Evolutionary conservation across 2,888 invertebrate genomes (phyloP).

Genomic region (Seladonia tumulorum): DNA sequence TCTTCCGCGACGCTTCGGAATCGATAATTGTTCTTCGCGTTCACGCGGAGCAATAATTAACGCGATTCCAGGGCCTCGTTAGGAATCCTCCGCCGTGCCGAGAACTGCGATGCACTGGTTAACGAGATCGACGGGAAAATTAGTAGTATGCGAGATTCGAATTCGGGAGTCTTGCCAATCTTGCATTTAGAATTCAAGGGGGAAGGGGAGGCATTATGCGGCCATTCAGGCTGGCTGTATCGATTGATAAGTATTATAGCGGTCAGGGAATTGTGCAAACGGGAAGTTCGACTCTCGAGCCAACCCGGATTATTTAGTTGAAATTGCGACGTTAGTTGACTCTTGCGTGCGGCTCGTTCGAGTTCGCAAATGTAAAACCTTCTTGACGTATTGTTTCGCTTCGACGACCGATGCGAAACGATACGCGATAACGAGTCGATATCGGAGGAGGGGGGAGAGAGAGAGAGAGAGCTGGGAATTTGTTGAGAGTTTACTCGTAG

Average conservation of each 20-base stretch:
- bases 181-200: constrained; percentile 53
- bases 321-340: constrained; percentile 14
- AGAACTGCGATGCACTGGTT: constrained; percentile 2
- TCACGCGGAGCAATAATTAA: constrained; percentile 12
- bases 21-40: neutral
- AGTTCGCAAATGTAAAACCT: neutral
- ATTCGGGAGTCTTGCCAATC: constrained; percentile 58
- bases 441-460: no score
- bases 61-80: constrained; percentile 14
- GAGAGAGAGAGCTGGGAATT: neutral
- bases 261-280: constrained; percentile 36
- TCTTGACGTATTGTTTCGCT: constrained; percentile 16
- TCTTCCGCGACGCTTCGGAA: neutral
- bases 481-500: neutral
- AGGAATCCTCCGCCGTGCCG: constrained; percentile 17
- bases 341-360: neutral
- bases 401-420: constrained; percentile 8
- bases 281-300: neutral
- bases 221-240: constrained; percentile 37
- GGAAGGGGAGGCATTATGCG: neutral
- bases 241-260: constrained; percentile 40
- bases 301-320: constrained; percentile 19
- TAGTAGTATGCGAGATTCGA: constrained; percentile 51
- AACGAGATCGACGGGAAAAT: constrained; percentile 47
- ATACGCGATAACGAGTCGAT: neutral